A percentile compares a stretch with the other conserved stretches of the same genome.
Conservation (phyloP, 2,113 vertebrate genomes). For the Elachura formosa region DNA sequence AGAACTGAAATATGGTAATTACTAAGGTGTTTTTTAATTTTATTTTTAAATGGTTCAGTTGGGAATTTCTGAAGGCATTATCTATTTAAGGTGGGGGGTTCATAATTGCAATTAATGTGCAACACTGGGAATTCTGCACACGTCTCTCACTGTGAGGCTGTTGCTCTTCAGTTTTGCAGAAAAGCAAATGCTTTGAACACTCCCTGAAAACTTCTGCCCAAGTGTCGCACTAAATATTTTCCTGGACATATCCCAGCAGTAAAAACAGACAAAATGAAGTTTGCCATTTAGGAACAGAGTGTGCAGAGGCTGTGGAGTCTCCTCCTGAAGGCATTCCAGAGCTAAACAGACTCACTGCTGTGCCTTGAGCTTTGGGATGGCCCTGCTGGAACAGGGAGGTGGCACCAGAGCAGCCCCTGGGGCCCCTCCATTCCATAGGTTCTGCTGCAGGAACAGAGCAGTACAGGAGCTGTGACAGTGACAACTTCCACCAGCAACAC, state of each 20-base stretch:
- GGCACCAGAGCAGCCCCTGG: background rate
- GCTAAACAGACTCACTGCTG: background rate
- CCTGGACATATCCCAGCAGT: background rate
- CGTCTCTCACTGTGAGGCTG: background rate
- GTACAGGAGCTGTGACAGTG: background rate
- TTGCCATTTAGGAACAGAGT: background rate
- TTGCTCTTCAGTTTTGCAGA: background rate
- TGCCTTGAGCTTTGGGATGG: background rate
- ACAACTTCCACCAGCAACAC: background rate
- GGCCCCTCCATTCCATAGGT: rapidly evolving
- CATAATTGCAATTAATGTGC: background rate
- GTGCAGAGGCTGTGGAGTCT: background rate
- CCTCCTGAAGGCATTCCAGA: background rate
- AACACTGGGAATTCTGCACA: background rate
- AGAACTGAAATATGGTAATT: background rate
- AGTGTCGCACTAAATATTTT: background rate
- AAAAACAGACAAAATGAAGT: background rate
- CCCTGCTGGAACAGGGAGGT: background rate
- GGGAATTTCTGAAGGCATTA: background rate
- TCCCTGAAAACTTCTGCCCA: background rate
- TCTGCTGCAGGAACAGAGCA: background rate
- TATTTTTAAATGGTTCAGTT: background rate
- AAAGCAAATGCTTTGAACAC: background rate
- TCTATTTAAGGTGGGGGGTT: background rate
- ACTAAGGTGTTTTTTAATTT: background rate